phyloP scores from a whole-genome alignment of 1,140 invertebrate species.

The Bicyclus anynana region DNA sequence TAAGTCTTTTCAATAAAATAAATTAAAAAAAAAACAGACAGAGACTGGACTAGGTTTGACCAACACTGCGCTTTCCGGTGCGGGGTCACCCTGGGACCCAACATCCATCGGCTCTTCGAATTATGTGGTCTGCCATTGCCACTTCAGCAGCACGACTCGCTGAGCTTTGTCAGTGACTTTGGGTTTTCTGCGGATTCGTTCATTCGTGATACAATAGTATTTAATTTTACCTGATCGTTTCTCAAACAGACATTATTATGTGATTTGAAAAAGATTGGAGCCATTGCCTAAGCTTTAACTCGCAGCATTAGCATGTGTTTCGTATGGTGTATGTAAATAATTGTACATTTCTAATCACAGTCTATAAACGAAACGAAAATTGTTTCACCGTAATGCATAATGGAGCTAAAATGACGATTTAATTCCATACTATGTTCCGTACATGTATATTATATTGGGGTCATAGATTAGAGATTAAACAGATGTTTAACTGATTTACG shows the following conservation, averaged over 20 bases:
- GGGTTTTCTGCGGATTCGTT: too few species aligned
- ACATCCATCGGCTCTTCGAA: too few species aligned
- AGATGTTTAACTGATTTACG: too few species aligned
- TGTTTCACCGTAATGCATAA: slow-evolving; percentile 39
- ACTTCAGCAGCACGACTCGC: too few species aligned
- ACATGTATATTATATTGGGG: slow-evolving; percentile 22
- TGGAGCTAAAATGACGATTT: slow-evolving; percentile 48
- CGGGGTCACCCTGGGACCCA: too few species aligned
- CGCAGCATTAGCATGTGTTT: background rate
- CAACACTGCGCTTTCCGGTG: too few species aligned
- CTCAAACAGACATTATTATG: slow-evolving; percentile 4
- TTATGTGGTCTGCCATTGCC: too few species aligned
- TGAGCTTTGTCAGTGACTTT: too few species aligned
- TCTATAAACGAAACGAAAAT: slow-evolving; percentile 23
- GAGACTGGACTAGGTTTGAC: too few species aligned
- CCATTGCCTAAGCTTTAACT: slow-evolving; percentile 2
- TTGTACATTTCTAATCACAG: slow-evolving; percentile 24
- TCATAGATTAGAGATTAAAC: slow-evolving; percentile 25
- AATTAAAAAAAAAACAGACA: too few species aligned
- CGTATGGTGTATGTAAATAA: slow-evolving; percentile 21
- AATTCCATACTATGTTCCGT: slow-evolving; percentile 34
- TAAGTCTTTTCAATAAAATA: too few species aligned
- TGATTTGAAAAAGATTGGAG: slow-evolving; percentile 5
- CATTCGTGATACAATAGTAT: background rate
- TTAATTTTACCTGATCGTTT: background rate